Base-by-base conservation (phyloP, 2,797 vertebrate genomes). In the Esox masquinongy region DNA sequence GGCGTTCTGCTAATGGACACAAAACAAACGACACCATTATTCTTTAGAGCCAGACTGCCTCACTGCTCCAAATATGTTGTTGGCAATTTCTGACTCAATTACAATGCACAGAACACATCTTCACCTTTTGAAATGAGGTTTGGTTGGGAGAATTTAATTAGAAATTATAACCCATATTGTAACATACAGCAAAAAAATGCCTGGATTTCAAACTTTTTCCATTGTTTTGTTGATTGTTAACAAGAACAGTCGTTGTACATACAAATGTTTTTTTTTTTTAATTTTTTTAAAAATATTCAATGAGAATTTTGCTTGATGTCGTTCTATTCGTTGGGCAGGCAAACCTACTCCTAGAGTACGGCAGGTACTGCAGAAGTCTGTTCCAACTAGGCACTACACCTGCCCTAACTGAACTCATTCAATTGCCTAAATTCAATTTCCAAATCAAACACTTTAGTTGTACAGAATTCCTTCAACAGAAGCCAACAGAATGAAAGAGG, bases 11-110 rank as follows among this genome's bases (percentile, higher is more conserved):
- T 95, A 95, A 95, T 94, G 89, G 92, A 91, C 85, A 91, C 88
- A 89, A 89, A 94, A 93, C 86, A 95, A 95, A 95, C 92, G 89
- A 92, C 79, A 72, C 80, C 77, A 94, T 94, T 95, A 94, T 83
- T 88, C 85, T 82, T 89, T 81, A 89, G 91, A 92, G 93, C 88
- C 87, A 87, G 88, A 69, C 88, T 84, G 90, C 84, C 92, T 88
- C 84, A 79, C 82, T 81, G 75, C 82, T 7, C 79, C 67, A 90
- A 88, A 74, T 81, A 74, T 74, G 79, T 82, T 81, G 84, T 80
- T 86, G 85, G 86, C 89, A 85, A 82, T 92, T 92, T 92, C 89
- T 86, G 86, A 92, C 88, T 93, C 91, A 88, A 93, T 94, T 94
- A 90, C 90, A 83, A 91, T 83, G 82, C 85, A 87, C 83, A 76